Percentiles rank a stretch among this genome's conserved stretches.
These are phyloP conservation scores for Oligia latruncula DNA, from an alignment of 2,888 invertebrate species.

Conservation along the genomic window DNA sequence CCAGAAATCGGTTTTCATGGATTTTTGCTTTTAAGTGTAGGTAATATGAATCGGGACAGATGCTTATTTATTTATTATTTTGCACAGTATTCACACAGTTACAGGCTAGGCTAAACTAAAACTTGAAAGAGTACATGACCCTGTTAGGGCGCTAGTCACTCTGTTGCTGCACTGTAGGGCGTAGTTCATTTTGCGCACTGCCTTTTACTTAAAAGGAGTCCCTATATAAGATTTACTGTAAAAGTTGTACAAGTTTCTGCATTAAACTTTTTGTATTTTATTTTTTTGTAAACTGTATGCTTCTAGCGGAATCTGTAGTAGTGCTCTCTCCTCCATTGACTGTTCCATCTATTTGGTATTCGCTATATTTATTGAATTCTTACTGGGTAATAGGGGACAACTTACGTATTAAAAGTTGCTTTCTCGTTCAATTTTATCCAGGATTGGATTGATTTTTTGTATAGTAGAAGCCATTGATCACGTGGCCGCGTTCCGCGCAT, in stretches of 20 bases:
- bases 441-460: conserved; percentile 45
- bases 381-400: background rate
- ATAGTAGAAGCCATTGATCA: conserved; percentile 48
- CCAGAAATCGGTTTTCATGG: background rate
- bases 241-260: no score
- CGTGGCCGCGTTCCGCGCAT: conserved; percentile 45
- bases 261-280: no score
- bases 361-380: background rate
- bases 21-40: background rate
- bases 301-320: background rate
- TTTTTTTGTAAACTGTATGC: background rate
- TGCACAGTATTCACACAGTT: background rate
- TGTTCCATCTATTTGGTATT: background rate
- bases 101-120: background rate
- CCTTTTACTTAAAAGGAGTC: no score
- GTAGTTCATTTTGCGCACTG: conserved; percentile 13
- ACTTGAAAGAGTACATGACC: background rate
- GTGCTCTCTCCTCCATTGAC: background rate
- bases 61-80: background rate
- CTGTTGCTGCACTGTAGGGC: conserved; percentile 5
- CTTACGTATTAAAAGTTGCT: background rate
- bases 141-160: background rate
- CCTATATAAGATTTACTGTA: no score
- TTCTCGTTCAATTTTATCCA: conserved; percentile 1
- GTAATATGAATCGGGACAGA: background rate